These are phyloP conservation scores for Stegana nigrithorax DNA, from an alignment of 2,888 invertebrate species.

Conservation along the genomic window DNA sequence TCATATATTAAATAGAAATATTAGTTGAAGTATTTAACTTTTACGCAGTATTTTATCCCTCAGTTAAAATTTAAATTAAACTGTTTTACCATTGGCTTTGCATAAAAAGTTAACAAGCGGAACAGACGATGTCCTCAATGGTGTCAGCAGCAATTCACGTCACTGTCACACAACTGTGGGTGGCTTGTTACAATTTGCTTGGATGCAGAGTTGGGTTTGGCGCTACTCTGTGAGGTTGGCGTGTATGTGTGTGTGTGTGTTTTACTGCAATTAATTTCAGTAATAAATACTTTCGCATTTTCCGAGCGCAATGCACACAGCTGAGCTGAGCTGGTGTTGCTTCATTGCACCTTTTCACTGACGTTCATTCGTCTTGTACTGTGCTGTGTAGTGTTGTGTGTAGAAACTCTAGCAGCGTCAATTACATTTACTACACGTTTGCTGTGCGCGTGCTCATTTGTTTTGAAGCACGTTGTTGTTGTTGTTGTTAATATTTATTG, in stretches of 20 bases:
- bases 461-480: constrained; percentile 18
- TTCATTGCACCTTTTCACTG: not conserved
- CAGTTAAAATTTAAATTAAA: too few species aligned
- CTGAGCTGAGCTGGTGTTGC: constrained; percentile 7
- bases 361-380: not conserved
- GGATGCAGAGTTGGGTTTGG: too few species aligned
- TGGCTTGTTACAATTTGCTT: not conserved
- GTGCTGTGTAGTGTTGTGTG: not conserved
- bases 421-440: too few species aligned
- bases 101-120: too few species aligned
- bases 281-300: constrained; percentile 48
- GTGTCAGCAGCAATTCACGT: too few species aligned
- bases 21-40: too few species aligned
- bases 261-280: constrained; percentile 49
- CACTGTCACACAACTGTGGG: too few species aligned
- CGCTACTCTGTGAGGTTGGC: not conserved
- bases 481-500: constrained; percentile 55
- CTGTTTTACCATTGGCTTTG: too few species aligned
- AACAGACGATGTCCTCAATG: too few species aligned
- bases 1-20: too few species aligned
- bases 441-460: not conserved
- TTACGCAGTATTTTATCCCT: too few species aligned
- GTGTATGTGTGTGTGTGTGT: not conserved
- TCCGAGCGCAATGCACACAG: constrained; percentile 21
- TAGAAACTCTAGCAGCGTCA: not conserved